Base-by-base conservation (phyloP, 2,113 vertebrate species). In the Bubo scandiacus region DNA sequence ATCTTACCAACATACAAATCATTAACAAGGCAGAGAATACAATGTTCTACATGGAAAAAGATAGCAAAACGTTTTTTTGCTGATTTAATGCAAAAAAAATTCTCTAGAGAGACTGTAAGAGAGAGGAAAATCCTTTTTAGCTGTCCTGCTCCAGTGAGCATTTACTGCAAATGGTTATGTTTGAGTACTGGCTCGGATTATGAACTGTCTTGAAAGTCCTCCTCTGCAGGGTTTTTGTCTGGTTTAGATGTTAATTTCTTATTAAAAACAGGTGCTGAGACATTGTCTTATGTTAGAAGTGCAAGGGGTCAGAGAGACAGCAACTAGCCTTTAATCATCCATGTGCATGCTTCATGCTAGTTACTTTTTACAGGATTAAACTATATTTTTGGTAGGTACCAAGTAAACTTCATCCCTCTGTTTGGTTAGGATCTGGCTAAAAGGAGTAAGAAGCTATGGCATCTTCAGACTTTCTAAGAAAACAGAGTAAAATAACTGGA, bases 1-100 rank as follows among this genome's bases (percentile, higher is more conserved):
- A 84, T 63, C n/a, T 81, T 94, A 92, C 25, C 38, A 68, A 91
- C 61, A 91, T 3, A 8, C n/a, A 93, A 91, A 93, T 90, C 40
- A 92, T 92, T 72, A 94, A 22, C 20, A 62, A 45, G 38, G 62
- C 26, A 82, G 66, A 96, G 36, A 94, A 85, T 52, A 71, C 45
- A 72, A 91, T 51, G 62, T 80, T 68, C 42, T 57, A 11, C 40
- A 58, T 25, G n/a, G 55, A 75, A 88, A 85, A 95, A 86, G 14
- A 49, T 6, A 71, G 79, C 14, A 83, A 84, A 23, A 34, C 36
- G 2, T 81, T 1, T 11, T 20, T 86, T 78, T 86, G 15, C 15
- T 65, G 79, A 32, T 82, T 81, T 89, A 83, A 83, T 52, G 15
- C 52, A 52, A 2, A 21, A 62, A 43, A 45, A 70, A 38, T 15